phyloP scores from a whole-genome alignment of 2,888 invertebrate genomes.

The Agrochola litura region DNA sequence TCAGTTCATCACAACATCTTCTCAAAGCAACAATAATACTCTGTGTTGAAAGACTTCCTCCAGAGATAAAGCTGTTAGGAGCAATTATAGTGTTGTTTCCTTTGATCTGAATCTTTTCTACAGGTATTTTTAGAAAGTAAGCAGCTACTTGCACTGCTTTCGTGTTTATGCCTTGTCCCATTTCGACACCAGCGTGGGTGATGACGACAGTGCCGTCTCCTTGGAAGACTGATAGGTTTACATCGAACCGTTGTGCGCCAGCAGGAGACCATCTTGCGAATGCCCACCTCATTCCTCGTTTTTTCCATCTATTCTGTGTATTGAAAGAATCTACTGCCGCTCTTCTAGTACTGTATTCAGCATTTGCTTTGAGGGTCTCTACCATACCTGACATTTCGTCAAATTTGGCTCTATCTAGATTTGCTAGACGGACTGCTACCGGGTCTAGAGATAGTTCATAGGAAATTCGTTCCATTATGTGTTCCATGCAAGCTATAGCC shows the following conservation, averaged over 20 bases:
- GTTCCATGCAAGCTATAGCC: constrained; percentile 89
- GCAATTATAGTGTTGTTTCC: constrained; percentile 90
- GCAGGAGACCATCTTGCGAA: constrained; percentile 91
- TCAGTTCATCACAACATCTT: constrained; percentile 85
- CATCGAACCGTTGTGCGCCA: constrained; percentile 47
- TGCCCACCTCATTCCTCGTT: constrained; percentile 91
- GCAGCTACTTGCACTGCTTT: constrained; percentile 92
- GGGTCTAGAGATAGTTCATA: constrained; percentile 89
- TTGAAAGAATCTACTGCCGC: constrained; percentile 89
- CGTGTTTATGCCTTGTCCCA: constrained; percentile 94
- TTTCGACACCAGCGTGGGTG: constrained; percentile 92
- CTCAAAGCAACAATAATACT: constrained; percentile 89
- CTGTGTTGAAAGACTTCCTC: constrained; percentile 93
- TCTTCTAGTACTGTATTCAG: constrained; percentile 81
- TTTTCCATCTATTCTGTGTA: constrained; percentile 92
- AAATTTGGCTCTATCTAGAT: constrained; percentile 79
- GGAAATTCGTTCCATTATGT: constrained; percentile 92
- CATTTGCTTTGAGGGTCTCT: constrained; percentile 86
- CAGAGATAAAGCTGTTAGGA: constrained; percentile 92
- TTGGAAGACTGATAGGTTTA: constrained; percentile 58
- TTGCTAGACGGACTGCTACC: constrained; percentile 87
- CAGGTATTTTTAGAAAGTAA: constrained; percentile 91
- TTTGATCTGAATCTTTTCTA: constrained; percentile 92
- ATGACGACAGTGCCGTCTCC: constrained; percentile 92
- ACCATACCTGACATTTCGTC: constrained; percentile 84